Percentiles rank a stretch among this genome's conserved stretches.
Conservation (phyloP, 1,140 invertebrate genomes). For the Lordiphosa mommai region DNA sequence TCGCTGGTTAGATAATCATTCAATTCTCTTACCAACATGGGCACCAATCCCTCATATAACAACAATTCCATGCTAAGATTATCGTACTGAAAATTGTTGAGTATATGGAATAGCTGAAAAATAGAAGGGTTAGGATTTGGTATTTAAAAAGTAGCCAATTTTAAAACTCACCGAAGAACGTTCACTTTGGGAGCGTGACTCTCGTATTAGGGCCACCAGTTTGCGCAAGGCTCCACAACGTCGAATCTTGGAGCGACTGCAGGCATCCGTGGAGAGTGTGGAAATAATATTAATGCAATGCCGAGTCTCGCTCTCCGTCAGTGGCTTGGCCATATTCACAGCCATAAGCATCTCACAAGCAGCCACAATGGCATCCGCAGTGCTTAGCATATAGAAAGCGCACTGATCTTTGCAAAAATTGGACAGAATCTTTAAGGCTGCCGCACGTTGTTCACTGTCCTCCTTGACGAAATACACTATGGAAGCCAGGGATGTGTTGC, state of each 20-base stretch:
- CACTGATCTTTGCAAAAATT: slow-evolving; percentile 72
- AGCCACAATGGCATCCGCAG: slow-evolving; percentile 68
- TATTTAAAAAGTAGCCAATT: not conserved
- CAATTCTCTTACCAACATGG: slow-evolving; percentile 64
- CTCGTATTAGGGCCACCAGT: slow-evolving; percentile 64
- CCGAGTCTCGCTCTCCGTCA: slow-evolving; percentile 59
- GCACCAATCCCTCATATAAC: slow-evolving; percentile 64
- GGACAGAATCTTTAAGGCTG: slow-evolving; percentile 68
- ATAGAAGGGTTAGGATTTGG: not conserved
- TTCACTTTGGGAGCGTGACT: slow-evolving; percentile 61
- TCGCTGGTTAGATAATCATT: slow-evolving; percentile 68
- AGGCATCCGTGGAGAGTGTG: slow-evolving; percentile 67
- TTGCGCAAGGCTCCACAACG: slow-evolving; percentile 69
- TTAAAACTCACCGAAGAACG: slow-evolving; percentile 46
- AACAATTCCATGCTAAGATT: slow-evolving; percentile 76
- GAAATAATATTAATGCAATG: slow-evolving; percentile 77
- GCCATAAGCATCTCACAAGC: slow-evolving; percentile 69
- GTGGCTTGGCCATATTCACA: slow-evolving; percentile 53
- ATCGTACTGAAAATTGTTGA: slow-evolving; percentile 78
- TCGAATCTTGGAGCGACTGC: slow-evolving; percentile 75
- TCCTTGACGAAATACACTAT: slow-evolving; percentile 70
- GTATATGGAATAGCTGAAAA: slow-evolving; percentile 62
- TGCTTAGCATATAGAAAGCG: slow-evolving; percentile 66
- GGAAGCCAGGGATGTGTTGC: slow-evolving; percentile 47
- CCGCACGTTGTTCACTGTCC: slow-evolving; percentile 56